phyloP scores from a whole-genome alignment of 2,888 invertebrate genomes.

The Athrips mouffetella region DNA sequence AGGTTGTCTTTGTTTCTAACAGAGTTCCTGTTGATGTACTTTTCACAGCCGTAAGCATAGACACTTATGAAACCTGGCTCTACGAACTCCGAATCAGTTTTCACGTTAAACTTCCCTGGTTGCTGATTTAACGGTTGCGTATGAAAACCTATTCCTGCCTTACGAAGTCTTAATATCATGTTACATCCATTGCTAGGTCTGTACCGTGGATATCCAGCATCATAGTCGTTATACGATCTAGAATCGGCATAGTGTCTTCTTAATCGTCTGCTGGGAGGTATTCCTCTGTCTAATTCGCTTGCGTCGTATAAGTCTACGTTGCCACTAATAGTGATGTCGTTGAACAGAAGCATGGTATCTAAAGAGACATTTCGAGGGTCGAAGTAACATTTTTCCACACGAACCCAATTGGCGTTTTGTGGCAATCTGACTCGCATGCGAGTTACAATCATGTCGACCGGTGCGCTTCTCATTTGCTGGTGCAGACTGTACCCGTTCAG shows the following conservation, averaged over 20 bases:
- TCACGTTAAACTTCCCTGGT: slow-evolving; percentile 83
- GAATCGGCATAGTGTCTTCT: slow-evolving; percentile 64
- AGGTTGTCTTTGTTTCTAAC: slow-evolving; percentile 59
- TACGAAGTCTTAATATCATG: slow-evolving; percentile 86
- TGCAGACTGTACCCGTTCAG: slow-evolving; percentile 82
- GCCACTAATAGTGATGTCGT: slow-evolving; percentile 88
- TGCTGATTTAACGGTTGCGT: slow-evolving; percentile 84
- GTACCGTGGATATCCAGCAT: slow-evolving; percentile 34
- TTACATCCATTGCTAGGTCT: slow-evolving; percentile 77
- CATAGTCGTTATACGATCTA: slow-evolving; percentile 45
- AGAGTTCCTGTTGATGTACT: slow-evolving; percentile 67
- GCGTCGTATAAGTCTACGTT: slow-evolving; percentile 80
- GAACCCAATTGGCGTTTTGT: slow-evolving; percentile 82
- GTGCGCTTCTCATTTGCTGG: slow-evolving; percentile 80
- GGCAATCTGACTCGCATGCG: slow-evolving; percentile 84
- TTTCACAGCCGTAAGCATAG: slow-evolving; percentile 89
- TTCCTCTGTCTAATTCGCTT: slow-evolving; percentile 56
- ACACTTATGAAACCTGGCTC: slow-evolving; percentile 92
- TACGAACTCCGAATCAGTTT: slow-evolving; percentile 89
- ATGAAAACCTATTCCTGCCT: slow-evolving; percentile 88
- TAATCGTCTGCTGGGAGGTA: slow-evolving; percentile 46
- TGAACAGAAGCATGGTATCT: slow-evolving; percentile 86
- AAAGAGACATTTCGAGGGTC: slow-evolving; percentile 85
- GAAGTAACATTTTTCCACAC: slow-evolving; percentile 86
- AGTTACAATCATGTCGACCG: slow-evolving; percentile 84